These are phyloP conservation scores for Nylanderia fulva DNA, from an alignment of 1,140 invertebrate species.

Conservation along the genomic window DNA sequence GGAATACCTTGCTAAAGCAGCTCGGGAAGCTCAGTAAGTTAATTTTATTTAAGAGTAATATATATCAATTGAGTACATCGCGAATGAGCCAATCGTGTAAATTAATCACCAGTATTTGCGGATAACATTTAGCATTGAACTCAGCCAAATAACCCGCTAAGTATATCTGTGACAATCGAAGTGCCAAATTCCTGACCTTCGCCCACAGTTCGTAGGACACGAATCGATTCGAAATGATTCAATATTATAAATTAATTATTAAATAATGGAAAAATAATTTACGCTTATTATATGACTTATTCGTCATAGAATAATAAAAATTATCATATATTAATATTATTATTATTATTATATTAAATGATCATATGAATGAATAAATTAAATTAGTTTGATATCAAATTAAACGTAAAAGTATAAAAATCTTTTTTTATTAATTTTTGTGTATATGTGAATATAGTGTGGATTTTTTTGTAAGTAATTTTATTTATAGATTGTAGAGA, in stretches of 20 bases:
- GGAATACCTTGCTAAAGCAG: constrained; percentile 78
- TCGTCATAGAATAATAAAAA: neutral
- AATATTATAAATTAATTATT: neutral
- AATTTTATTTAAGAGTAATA: neutral
- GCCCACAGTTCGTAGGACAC: neutral
- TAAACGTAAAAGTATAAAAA: neutral
- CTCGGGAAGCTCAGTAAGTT: constrained; percentile 80
- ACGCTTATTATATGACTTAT: too few relatives aligned
- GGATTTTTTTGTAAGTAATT: neutral
- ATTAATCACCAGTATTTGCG: constrained; percentile 22
- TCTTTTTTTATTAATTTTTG: neutral
- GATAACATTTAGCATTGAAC: constrained; percentile 42
- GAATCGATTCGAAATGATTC: neutral
- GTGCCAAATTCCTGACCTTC: constrained; percentile 24
- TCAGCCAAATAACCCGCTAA: constrained; percentile 16
- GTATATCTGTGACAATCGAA: neutral
- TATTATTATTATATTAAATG: neutral
- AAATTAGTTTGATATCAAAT: neutral
- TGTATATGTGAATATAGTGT: too few relatives aligned
- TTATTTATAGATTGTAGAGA: too few relatives aligned
- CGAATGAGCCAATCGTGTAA: neutral
- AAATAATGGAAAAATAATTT: too few relatives aligned
- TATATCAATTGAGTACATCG: neutral
- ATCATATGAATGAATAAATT: too few relatives aligned
- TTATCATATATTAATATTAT: neutral